Conservation (phyloP, 2,888 invertebrate genomes). For the Cancer borealis region DNA sequence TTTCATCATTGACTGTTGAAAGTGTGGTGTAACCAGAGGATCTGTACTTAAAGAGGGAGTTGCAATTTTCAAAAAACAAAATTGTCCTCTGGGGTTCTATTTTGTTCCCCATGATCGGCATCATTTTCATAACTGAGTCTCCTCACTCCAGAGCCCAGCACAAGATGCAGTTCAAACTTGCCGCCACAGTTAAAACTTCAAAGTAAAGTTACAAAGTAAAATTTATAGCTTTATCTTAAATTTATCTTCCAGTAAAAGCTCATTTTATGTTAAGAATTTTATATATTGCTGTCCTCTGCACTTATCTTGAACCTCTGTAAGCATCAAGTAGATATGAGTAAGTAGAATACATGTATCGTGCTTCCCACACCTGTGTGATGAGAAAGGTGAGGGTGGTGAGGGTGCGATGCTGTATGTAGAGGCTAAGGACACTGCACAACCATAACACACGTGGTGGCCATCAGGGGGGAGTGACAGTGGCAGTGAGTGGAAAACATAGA, state of each 20-base stretch:
- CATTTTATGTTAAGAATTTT: slow-evolving; percentile 33
- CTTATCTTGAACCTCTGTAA: slow-evolving; percentile 26
- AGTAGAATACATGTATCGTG: slow-evolving; percentile 1
- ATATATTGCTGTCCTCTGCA: slow-evolving; percentile 18
- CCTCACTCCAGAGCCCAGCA: slow-evolving; percentile 40
- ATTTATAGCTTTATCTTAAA: slow-evolving; percentile 30
- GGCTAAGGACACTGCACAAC: slow-evolving; percentile 55
- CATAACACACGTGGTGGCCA: slow-evolving; percentile 65
- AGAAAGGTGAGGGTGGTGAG: background rate
- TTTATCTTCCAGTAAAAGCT: slow-evolving; percentile 26
- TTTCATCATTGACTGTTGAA: background rate
- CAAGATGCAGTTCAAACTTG: slow-evolving; percentile 45
- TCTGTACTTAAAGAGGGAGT: background rate
- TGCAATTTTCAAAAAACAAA: background rate
- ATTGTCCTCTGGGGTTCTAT: background rate
- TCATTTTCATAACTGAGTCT: background rate
- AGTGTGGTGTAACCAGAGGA: background rate
- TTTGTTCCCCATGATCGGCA: background rate
- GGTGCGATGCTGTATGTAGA: slow-evolving; percentile 32
- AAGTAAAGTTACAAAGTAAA: slow-evolving; percentile 28
- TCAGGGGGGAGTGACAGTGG: slow-evolving; percentile 43
- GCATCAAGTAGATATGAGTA: slow-evolving; percentile 9
- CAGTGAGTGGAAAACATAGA: slow-evolving; percentile 39
- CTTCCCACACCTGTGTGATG: background rate
- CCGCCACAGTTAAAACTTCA: slow-evolving; percentile 16